Conservation (phyloP, 2,797 vertebrate genomes). For the Presbytis comata region DNA sequence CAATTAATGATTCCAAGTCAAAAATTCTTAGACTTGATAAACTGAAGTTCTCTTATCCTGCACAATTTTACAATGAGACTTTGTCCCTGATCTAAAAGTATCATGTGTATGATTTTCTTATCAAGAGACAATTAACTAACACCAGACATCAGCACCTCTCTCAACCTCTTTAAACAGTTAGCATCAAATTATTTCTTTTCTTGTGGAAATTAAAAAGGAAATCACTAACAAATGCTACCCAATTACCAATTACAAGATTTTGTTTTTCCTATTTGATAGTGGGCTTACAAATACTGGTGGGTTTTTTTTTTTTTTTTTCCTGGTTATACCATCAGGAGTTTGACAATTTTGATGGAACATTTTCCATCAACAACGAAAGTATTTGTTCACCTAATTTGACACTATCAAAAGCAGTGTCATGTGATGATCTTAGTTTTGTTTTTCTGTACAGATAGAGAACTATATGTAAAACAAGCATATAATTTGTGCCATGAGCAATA, state of each 20-base stretch:
- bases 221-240: background rate
- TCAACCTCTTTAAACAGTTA: slow-evolving; percentile 11
- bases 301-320: background rate
- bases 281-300: background rate
- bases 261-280: background rate
- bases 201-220: slow-evolving; percentile 41
- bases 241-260: background rate
- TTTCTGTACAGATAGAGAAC: slow-evolving; percentile 2
- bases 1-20: background rate
- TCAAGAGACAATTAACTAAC: slow-evolving; percentile 2
- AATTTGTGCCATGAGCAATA: background rate
- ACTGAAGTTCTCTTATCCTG: background rate
- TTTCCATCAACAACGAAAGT: slow-evolving; percentile 32
- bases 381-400: slow-evolving; percentile 4
- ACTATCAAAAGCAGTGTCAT: background rate
- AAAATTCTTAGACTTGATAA: background rate
- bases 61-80: background rate
- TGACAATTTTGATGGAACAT: background rate
- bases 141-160: background rate
- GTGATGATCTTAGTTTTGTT: background rate
- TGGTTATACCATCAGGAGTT: background rate
- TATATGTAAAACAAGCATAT: slow-evolving; percentile 26
- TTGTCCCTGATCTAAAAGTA: background rate
- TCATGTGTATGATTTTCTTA: background rate
- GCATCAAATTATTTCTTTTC: slow-evolving; percentile 36